Evolutionary conservation across 2,113 vertebrate species (phyloP).

Genomic region (Antidorcas marsupialis): DNA sequence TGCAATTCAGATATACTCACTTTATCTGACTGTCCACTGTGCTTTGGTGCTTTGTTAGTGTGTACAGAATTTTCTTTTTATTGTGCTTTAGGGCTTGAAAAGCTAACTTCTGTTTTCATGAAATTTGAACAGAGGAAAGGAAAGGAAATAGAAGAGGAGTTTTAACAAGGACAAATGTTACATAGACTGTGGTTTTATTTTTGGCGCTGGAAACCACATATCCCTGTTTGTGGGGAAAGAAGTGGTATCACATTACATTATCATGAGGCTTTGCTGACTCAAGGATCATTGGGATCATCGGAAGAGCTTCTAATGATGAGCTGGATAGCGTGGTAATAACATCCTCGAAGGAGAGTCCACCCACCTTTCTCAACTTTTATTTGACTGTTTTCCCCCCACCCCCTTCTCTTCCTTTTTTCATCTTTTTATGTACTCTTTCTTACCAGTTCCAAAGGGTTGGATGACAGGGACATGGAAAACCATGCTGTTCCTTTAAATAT

Average conservation of each 20-base stretch:
- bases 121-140: not conserved
- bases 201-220: slow-evolving; percentile 13
- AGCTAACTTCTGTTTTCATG: not conserved
- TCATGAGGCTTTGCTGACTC: not conserved
- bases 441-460: not conserved
- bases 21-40: not conserved
- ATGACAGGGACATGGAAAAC: not conserved
- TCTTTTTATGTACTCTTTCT: not conserved
- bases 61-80: not conserved
- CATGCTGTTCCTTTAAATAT: not conserved
- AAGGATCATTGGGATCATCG: not conserved
- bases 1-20: not conserved
- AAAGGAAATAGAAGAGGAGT: not conserved
- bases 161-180: not conserved
- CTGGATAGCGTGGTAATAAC: not conserved
- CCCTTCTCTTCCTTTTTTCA: not conserved
- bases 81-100: not conserved
- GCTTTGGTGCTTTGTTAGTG: not conserved
- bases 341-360: not conserved
- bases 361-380: not conserved
- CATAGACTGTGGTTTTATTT: not conserved
- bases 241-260: not conserved
- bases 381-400: not conserved
- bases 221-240: not conserved
- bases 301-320: not conserved